Base-by-base conservation (phyloP, 2,888 invertebrate species). In the Mythimna impura region DNA sequence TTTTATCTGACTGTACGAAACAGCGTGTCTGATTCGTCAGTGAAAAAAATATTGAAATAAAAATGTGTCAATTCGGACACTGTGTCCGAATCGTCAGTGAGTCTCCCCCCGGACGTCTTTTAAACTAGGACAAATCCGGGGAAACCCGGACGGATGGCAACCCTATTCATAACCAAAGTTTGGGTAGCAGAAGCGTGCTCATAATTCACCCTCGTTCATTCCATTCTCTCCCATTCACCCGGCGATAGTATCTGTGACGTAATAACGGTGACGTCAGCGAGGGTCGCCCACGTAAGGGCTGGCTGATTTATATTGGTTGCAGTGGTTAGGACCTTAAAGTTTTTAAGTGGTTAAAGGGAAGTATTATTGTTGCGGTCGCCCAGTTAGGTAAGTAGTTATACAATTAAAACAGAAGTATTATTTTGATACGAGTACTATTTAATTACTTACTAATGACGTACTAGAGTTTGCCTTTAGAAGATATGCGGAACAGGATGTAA, bases 191-290 rank as follows among this genome's bases (percentile, higher is more conserved):
- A 47, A 40, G 20, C 64, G 22, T 20, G 52, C 20, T 71, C 60
- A 75, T 79, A 74, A 67, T 36, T 80, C 57, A 75, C 71, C 61
- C 75, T 22, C 30, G 50, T 78, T 63, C 78, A 54, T 54, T n/a
- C 63, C 25, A 9, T 64, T 66, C 80, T 34, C 36, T 61, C 60
- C 34, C 76, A 70, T 72, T 72, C 66, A 66, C 54, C 20, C 25
- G 20, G 57, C 40, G 71, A 77, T 80, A 60, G 62, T 60, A 62
- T 68, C 71, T 68, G 62, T 81, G 73, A 73, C 71, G 78, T 66
- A 62, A 66, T 25, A 71, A 25, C 54, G 6, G 8, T 73, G 77
- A 73, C 73, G 80, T 73, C 62, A 52, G 34, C 30, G 69, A 20
- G 71, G 65, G 80, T 22, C 36, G 62, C 71, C 68, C 60, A 67